Percentiles rank a stretch among this genome's conserved stretches.
Evolutionary conservation across 2,888 invertebrate species (phyloP).

Genomic region (Neoitamus cyanurus): DNA sequence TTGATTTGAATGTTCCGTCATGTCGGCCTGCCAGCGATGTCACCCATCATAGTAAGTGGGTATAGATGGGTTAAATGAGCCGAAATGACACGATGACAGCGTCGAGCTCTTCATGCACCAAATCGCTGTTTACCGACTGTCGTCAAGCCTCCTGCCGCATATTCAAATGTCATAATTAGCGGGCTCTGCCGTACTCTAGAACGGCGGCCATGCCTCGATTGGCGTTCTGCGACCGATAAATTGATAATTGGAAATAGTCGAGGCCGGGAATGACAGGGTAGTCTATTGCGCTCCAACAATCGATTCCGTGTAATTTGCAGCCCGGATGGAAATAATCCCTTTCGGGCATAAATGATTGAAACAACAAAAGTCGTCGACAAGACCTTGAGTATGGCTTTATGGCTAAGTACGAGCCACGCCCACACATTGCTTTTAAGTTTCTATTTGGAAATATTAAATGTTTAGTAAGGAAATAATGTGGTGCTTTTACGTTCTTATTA

Average conservation of each 20-base stretch:
- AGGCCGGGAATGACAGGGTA: not conserved
- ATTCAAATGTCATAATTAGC: constrained; percentile 43
- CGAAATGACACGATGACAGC: constrained; percentile 11
- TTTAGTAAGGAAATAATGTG: not conserved
- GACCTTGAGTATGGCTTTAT: not conserved
- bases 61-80: constrained; percentile 20
- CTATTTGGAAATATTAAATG: not conserved
- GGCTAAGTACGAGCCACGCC: not conserved
- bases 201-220: not conserved
- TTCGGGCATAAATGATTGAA: not conserved
- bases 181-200: not conserved
- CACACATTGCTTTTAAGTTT: not conserved
- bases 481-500: not conserved
- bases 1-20: constrained; percentile 15
- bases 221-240: not conserved
- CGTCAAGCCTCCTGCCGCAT: not conserved
- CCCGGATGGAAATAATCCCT: not conserved
- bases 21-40: not conserved
- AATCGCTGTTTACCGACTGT: constrained; percentile 32
- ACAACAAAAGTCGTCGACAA: not conserved
- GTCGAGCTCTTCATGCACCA: not conserved
- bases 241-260: constrained; percentile 30
- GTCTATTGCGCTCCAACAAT: not conserved
- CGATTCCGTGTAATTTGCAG: not conserved
- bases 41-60: not conserved